These are phyloP conservation scores for Anastatus disparis DNA, from an alignment of 1,140 invertebrate species.

Conservation along the genomic window DNA sequence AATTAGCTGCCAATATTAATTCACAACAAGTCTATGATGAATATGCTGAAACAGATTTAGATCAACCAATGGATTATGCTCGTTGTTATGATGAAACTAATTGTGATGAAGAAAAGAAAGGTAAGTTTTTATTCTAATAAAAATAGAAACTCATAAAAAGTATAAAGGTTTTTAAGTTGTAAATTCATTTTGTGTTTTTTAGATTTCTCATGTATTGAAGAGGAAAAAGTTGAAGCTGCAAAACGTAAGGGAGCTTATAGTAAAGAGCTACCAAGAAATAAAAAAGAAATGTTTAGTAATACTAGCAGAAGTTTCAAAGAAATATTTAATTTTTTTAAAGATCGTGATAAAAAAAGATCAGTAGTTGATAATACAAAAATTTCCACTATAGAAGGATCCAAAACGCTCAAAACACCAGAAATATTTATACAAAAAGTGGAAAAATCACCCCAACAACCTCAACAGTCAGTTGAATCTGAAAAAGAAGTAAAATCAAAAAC, in stretches of 20 bases:
- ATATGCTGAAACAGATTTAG: slow-evolving; percentile 31
- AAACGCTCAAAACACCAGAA: slow-evolving; percentile 17
- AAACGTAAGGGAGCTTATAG: slow-evolving; percentile 16
- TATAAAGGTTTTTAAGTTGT: neutral
- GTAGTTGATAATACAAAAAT: slow-evolving; percentile 12
- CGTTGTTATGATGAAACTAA: slow-evolving; percentile 31
- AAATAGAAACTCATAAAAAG: slow-evolving; percentile 16
- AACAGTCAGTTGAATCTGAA: slow-evolving; percentile 5
- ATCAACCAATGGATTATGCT: slow-evolving; percentile 35
- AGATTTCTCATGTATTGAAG: slow-evolving; percentile 26
- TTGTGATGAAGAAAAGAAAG: slow-evolving; percentile 27
- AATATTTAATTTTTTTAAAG: slow-evolving; percentile 40
- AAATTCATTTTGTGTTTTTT: slow-evolving; percentile 1
- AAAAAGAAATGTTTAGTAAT: slow-evolving; percentile 34
- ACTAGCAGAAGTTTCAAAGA: slow-evolving; percentile 36
- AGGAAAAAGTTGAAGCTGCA: slow-evolving; percentile 2
- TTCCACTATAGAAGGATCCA: neutral
- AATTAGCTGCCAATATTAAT: slow-evolving; percentile 1
- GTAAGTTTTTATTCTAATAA: neutral
- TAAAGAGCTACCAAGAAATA: slow-evolving; percentile 28
- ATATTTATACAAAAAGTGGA: slow-evolving; percentile 4
- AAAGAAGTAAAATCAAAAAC: slow-evolving; percentile 24
- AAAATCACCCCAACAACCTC: neutral
- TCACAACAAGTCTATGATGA: slow-evolving; percentile 15
- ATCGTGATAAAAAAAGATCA: slow-evolving; percentile 35